Evolutionary conservation across 2,888 invertebrate species (phyloP), one percentile per base, ranked within the genome.

Genomic region (Hypselothyrea guttata): DNA sequence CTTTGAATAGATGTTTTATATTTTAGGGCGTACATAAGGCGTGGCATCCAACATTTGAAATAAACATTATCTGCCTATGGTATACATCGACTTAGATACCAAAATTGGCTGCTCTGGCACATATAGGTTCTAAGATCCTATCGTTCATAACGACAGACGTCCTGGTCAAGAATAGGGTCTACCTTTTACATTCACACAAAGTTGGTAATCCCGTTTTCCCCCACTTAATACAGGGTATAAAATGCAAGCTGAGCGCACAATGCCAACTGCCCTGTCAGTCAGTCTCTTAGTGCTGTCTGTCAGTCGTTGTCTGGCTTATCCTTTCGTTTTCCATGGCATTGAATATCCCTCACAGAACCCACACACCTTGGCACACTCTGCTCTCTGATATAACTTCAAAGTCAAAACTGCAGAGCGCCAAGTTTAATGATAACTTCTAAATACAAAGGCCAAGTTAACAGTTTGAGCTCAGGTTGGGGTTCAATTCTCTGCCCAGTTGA

Each of bases 241-340:
- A 61, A 52, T 49, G 48, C 44, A 48, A 41, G 40, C 61, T 37
- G 18, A 41, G 47, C 41, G 11, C 42, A 52, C 52, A 57, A 48
- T 55, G 49, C 28, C 35, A 34, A 40, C 49, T 30, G 28, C 13
- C 16, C 48, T 22, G 22, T 38, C 48, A 41, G 33, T 44, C 38
- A 46, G 22, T 40, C 58, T 41, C 38, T 16, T 40, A 15, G 45
- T 28, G 28, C 42, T 48, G 34, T 41, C 54, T 56, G 48, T 41
- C 52, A 42, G 46, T 33, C 35, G 41, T 4, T 57, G 42, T 58
- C 58, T 76, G 44, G 49, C 57, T 45, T 59, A 56, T 74, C 70
- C 76, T 83, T 82, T 77, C 69, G 63, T 62, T 72, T 76, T 82
- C 45, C 75, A 63, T 82, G 78, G 67, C 74, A 61, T 60, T 74